phyloP scores from a whole-genome alignment of 2,888 invertebrate species.

The Calephelis perditalis region DNA sequence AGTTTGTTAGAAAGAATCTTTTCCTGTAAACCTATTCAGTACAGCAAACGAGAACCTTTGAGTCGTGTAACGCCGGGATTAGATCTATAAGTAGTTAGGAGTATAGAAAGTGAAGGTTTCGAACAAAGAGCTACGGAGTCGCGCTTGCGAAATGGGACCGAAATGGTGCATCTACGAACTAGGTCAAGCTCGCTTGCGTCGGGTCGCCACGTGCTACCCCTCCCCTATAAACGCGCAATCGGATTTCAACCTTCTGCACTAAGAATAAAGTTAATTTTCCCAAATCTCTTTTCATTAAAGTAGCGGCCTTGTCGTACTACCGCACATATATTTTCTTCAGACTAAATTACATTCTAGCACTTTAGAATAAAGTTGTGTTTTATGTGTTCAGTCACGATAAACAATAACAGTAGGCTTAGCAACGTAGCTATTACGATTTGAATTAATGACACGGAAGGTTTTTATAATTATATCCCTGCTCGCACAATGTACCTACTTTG shows the following conservation, averaged over 20 bases:
- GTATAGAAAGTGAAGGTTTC: constrained; percentile 32
- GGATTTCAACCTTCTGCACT: constrained; percentile 35
- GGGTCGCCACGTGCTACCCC: constrained; percentile 58
- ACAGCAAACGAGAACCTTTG: not conserved
- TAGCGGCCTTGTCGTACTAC: constrained; percentile 50
- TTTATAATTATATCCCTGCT: constrained; percentile 9
- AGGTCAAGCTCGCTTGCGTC: constrained; percentile 69
- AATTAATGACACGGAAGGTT: constrained; percentile 16
- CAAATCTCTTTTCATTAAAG: constrained; percentile 14
- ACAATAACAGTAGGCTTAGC: constrained; percentile 15
- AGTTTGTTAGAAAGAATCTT: constrained; percentile 1
- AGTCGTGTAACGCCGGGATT: constrained; percentile 14
- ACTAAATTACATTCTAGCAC: not conserved
- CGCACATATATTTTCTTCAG: constrained; percentile 30
- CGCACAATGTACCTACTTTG: too few relatives aligned
- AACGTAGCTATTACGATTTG: constrained; percentile 18
- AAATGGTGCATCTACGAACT: constrained; percentile 72
- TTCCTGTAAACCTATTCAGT: constrained; percentile 4
- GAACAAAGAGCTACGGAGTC: constrained; percentile 47
- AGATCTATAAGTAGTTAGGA: constrained; percentile 26
- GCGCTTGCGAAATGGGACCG: constrained; percentile 60
- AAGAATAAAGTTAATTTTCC: constrained; percentile 42
- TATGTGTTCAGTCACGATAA: constrained; percentile 4
- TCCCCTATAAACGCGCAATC: constrained; percentile 28
- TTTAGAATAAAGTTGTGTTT: not conserved